Conservation (phyloP, 2,113 vertebrate species). For the Anas platyrhynchos region DNA sequence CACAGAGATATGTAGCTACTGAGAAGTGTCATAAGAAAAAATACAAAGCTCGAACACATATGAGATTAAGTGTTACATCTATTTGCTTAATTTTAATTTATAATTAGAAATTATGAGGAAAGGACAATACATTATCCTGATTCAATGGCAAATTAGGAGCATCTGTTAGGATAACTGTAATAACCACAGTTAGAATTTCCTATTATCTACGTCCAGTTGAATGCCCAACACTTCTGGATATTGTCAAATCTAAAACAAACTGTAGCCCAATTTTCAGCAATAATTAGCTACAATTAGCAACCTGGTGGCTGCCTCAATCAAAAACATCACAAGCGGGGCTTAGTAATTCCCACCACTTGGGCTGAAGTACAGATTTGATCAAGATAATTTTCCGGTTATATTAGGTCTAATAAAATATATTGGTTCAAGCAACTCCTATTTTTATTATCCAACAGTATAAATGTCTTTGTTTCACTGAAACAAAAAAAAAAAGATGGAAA, state of each 20-base stretch:
- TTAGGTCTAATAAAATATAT: background rate
- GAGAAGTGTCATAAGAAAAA: background rate
- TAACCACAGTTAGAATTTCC: background rate
- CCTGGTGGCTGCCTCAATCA: background rate
- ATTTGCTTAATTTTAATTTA: background rate
- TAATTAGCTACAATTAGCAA: background rate
- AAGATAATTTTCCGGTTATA: background rate
- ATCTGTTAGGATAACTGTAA: background rate
- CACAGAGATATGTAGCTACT: background rate
- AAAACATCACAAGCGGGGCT: background rate
- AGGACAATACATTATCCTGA: background rate
- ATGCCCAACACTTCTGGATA: background rate
- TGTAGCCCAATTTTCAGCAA: background rate
- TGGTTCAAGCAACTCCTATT: background rate
- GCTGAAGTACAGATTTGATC: background rate
- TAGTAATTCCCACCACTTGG: background rate
- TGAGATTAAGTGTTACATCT: background rate
- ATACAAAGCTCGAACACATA: fast-evolving
- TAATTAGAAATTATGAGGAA: background rate
- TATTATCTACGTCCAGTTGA: background rate
- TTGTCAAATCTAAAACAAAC: background rate
- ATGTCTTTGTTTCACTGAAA: background rate
- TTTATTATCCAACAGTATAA: background rate
- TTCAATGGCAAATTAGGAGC: background rate
- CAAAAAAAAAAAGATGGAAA: background rate